Evolutionary conservation across 2,797 vertebrate genomes (phyloP).

Genomic region (Neopelma chrysocephalum): DNA sequence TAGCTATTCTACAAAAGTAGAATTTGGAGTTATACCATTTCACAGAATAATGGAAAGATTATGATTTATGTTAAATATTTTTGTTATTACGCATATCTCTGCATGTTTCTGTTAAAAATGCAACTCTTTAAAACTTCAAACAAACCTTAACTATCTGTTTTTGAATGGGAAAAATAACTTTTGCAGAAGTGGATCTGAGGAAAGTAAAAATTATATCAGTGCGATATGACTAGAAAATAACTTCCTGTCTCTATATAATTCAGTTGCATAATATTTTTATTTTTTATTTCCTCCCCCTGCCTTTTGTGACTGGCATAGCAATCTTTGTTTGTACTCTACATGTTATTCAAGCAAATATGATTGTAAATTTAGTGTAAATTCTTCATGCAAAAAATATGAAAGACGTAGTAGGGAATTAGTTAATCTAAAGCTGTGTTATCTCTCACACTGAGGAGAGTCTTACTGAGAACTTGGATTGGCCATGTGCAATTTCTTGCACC

Average conservation of each 20-base stretch:
- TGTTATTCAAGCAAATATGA: background rate
- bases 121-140: background rate
- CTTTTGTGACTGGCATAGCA: background rate
- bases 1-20: background rate
- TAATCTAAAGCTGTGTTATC: background rate
- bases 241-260: background rate
- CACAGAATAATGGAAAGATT: background rate
- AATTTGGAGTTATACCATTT: background rate
- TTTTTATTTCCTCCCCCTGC: background rate
- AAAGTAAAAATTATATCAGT: background rate
- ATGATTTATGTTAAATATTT: background rate
- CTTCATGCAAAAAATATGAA: background rate
- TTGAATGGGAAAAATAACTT: background rate
- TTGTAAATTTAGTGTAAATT: background rate
- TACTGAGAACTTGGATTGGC: background rate
- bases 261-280: background rate
- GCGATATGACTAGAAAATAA: background rate
- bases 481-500: background rate
- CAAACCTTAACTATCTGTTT: background rate
- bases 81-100: background rate
- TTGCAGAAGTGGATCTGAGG: background rate
- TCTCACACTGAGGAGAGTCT: background rate
- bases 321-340: background rate
- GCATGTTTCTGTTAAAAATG: background rate
- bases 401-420: background rate